Evolutionary conservation across 2,113 vertebrate species (phyloP).

Genomic region (Turnix velox): DNA sequence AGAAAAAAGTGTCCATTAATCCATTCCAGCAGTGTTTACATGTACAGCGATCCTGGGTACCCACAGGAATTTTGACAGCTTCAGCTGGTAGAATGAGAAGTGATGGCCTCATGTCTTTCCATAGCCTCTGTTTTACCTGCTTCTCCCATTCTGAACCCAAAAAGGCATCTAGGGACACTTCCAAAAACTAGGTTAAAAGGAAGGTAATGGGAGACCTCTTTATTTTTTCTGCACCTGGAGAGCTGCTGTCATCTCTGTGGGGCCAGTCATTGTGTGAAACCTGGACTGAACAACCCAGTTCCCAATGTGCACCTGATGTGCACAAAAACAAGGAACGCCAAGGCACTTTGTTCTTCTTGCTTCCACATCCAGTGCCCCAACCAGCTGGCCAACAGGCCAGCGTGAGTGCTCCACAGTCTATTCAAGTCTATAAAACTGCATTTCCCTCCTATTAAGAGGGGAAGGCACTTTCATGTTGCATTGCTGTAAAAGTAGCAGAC

Average conservation of each 20-base stretch:
- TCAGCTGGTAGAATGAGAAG: not conserved
- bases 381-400: not conserved
- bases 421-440: conserved; percentile 18
- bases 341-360: not conserved
- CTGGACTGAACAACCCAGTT: not conserved
- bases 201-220: not conserved
- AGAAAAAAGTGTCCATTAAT: not conserved
- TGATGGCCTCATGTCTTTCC: not conserved
- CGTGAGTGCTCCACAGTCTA: not conserved
- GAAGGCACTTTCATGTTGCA: not conserved
- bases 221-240: not conserved
- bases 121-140: not conserved
- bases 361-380: not conserved
- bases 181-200: not conserved
- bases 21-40: not conserved
- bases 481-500: not conserved
- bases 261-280: not conserved
- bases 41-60: not conserved
- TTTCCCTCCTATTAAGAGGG: conserved; percentile 20
- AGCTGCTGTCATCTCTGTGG: not conserved
- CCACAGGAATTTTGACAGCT: not conserved
- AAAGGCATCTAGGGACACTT: not conserved
- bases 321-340: not conserved
- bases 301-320: not conserved
- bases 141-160: not conserved